Evolutionary conservation across 2,888 invertebrate genomes (phyloP), one percentile per base, ranked within the genome.

Genomic region (Dolichopus griseipennis): DNA sequence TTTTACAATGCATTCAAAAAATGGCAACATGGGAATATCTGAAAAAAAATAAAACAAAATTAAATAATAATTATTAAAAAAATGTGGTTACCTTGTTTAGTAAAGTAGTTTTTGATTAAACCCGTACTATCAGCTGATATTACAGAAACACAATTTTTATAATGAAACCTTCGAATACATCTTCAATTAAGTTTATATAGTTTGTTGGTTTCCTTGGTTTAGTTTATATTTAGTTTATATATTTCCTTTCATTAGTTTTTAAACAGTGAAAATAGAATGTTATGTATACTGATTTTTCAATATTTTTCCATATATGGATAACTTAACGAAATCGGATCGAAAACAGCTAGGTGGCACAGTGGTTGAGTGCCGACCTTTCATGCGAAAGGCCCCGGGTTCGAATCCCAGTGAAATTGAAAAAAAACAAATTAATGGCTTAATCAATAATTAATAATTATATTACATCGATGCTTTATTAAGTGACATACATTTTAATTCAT

Each of bases 261-360:
- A 78, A 70, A 67, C 77, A 78, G 62, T 81, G 78, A 67, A 78
- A 76, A 69, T 75, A 78, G 68, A 81, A 76, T 65, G 77, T 78
- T 8, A 79, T 70, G 64, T 77, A 80, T 18, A 75, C 74, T 15
- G 76, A 77, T 43, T 76, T 74, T 69, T 80, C 80, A 3, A 80
- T 75, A 73, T 80, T 81, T 9, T 69, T 68, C 80, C 81, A 81
- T 22, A 76, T 73, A n/a, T 73, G 81, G 80, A 65, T 80, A 78
- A 33, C 80, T 77, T 34, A 81, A 68, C 0, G 80, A 79, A 68
- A 74, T 81, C 2, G 76, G 74, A n/a, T n/a, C n/a, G n/a, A n/a
- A n/a, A n/a, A n/a, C n/a, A n/a, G n/a, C n/a, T n/a, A n/a, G n/a
- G n/a, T n/a, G n/a, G n/a, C n/a, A n/a, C n/a, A n/a, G n/a, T n/a